Evolutionary conservation across 2,113 vertebrate genomes (phyloP).

Genomic region (Aythya baeri): DNA sequence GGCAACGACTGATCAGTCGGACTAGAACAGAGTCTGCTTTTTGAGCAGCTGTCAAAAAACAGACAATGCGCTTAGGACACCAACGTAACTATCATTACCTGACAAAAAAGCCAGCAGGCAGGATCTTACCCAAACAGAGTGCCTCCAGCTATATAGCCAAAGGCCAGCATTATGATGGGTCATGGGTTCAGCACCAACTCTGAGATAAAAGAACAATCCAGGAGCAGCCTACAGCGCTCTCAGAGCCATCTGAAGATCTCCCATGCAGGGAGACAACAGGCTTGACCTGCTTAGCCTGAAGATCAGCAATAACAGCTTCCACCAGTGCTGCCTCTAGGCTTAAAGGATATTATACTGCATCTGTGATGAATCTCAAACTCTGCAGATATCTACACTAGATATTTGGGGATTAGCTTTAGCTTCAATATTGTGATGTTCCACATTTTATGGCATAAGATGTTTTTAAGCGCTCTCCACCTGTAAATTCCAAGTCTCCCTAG

Average conservation of each 20-base stretch:
- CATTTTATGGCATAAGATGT: not conserved
- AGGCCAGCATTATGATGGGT: not conserved
- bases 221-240: not conserved
- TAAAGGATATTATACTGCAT: not conserved
- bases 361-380: not conserved
- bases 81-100: not conserved
- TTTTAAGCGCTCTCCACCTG: not conserved
- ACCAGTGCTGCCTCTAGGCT: not conserved
- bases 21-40: not conserved
- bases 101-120: not conserved
- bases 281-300: not conserved
- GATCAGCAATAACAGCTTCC: not conserved
- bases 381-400: not conserved
- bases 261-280: not conserved
- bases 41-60: not conserved
- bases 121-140: not conserved
- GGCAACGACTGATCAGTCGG: not conserved
- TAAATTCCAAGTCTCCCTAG: not conserved
- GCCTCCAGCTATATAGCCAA: not conserved
- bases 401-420: not conserved
- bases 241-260: not conserved
- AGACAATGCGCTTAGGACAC: not conserved
- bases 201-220: not conserved
- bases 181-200: not conserved
- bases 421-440: not conserved